Evolutionary conservation across 2,797 vertebrate genomes (phyloP), one percentile per base, ranked within the genome.

Genomic region (Spatula versicolor): DNA sequence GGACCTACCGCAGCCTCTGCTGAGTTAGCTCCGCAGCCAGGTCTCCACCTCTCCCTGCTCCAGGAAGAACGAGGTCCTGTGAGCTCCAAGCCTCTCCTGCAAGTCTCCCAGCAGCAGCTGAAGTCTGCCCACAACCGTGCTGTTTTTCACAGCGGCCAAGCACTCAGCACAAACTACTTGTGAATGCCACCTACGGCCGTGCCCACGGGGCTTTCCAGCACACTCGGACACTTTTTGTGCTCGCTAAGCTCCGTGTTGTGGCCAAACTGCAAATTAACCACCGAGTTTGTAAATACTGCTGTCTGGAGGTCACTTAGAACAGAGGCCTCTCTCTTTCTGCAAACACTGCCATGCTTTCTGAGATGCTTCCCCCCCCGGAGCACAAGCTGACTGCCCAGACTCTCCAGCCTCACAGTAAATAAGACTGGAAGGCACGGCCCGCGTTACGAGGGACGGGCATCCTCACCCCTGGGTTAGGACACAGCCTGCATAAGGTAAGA

Each of bases 311-410:
- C 71, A 41, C 81, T 46, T 3, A 6, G 3, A 45, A 46, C 71
- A 88, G 37, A 72, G 46, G 9, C 35, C 22, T 22, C 37, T 56
- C 68, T 90, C 39, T 64, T 41, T 8, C 21, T 5, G 11, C 58
- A 18, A 30, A 37, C 69, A 20, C 30, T 13, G 6, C 21, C 10
- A 6, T 1, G 41, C 74, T 5, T 41, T 9, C 45, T 1, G 31
- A 71, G 63, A 20, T 4, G 10, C 0, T 25, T 2, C n/a, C 9
- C 16, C 31, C 19, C 22, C 7, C 56, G 6, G 26, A 2, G 45
- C 69, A 23, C 33, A 11, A 16, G 37, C 55, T 41, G 7, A 22
- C 16, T 1, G 10, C 7, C 58, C 55, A 52, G 26, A 63, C 45
- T 20, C 62, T 35, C 37, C 26, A 6, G 50, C 7, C 56, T 23